Percentiles rank a stretch among this genome's conserved stretches.
Evolutionary conservation across 2,113 vertebrate genomes (phyloP).

Genomic region (Sturnus vulgaris): DNA sequence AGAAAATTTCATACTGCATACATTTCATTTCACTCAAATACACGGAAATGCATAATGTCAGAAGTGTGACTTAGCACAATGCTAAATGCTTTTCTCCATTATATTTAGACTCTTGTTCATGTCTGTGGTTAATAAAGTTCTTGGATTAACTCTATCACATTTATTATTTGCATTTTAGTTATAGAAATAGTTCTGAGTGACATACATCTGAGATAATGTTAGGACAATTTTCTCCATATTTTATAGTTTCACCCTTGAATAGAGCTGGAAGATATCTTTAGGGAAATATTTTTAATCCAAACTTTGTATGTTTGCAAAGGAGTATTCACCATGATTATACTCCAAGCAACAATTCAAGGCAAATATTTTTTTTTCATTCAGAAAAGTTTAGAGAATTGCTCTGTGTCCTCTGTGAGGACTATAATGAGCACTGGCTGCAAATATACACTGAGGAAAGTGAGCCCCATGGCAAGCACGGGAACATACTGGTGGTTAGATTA

Average conservation of each 20-base stretch:
- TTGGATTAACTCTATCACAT: not conserved
- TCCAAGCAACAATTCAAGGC: not conserved
- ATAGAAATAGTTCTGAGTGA: not conserved
- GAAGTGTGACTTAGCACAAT: not conserved
- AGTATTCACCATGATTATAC: not conserved
- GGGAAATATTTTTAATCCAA: not conserved
- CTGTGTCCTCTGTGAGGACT: not conserved
- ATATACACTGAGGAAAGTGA: not conserved
- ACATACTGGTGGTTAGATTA: not conserved
- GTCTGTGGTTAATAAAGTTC: not conserved
- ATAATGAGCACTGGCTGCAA: not conserved
- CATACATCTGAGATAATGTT: not conserved
- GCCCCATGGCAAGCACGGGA: not conserved
- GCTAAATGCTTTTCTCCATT: not conserved
- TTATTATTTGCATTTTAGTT: not conserved
- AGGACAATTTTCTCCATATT: not conserved
- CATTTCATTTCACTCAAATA: not conserved
- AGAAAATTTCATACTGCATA: not conserved
- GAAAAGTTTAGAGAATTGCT: not conserved
- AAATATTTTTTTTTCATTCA: not conserved
- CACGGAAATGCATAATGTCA: not conserved
- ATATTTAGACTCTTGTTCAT: not conserved
- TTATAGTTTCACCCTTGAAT: not conserved
- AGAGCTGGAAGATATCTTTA: not conserved
- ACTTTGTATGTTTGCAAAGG: not conserved